phyloP scores from a whole-genome alignment of 2,113 vertebrate genomes.

The Dipodomys ordii region DNA sequence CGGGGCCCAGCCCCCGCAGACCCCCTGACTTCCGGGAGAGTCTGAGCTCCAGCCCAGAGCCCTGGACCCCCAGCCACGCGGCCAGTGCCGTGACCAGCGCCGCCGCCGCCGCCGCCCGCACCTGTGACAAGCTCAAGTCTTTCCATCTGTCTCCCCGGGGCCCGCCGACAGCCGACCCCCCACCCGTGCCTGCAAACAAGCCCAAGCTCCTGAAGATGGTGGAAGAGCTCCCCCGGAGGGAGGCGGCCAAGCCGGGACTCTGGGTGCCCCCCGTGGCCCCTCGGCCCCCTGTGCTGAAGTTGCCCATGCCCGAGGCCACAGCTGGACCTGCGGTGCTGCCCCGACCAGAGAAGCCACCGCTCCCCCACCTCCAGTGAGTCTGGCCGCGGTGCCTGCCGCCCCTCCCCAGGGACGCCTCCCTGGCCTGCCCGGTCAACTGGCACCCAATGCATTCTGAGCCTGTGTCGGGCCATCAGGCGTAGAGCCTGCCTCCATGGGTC shows the following conservation, averaged over 20 bases:
- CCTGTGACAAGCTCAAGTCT: constrained; percentile 82
- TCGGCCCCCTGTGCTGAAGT: constrained; percentile 82
- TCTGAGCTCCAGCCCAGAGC: constrained; percentile 35
- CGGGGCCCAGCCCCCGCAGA: constrained; percentile 77
- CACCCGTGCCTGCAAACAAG: constrained; percentile 84
- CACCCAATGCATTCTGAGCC: neutral
- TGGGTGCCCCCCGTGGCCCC: constrained; percentile 75
- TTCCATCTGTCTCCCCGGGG: constrained; percentile 82
- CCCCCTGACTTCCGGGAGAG: constrained; percentile 61
- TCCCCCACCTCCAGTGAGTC: constrained; percentile 87
- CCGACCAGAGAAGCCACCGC: constrained; percentile 72
- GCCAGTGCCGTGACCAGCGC: neutral
- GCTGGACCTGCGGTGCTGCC: constrained; percentile 79
- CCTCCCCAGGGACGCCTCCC: too few relatives aligned
- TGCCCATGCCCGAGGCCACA: constrained; percentile 49
- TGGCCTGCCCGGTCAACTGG: rapidly evolving
- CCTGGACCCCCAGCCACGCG: constrained; percentile 46
- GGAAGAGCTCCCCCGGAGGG: neutral
- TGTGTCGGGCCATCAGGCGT: too few relatives aligned
- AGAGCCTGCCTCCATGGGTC: rapidly evolving
- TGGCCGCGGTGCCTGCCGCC: neutral
- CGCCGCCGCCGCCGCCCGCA: constrained; percentile 20
- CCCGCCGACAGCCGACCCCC: constrained; percentile 50
- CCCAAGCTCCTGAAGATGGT: constrained; percentile 70
- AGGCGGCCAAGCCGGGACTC: constrained; percentile 73